Percentiles rank a stretch among this genome's conserved stretches.
Evolutionary conservation across 1,140 invertebrate genomes (phyloP).

Genomic region (Zaprionus gabonicus): DNA sequence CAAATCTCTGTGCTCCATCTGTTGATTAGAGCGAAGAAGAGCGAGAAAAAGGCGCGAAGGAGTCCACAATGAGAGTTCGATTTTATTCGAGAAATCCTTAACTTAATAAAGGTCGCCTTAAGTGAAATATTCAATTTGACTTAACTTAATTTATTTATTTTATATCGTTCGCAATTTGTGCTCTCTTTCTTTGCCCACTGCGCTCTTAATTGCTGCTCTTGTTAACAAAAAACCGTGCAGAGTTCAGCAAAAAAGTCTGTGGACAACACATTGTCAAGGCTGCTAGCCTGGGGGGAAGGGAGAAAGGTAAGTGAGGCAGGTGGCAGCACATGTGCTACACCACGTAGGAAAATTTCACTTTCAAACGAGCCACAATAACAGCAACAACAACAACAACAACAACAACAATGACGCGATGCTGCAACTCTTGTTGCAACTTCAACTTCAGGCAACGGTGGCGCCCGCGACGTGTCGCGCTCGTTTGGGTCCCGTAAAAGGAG

Average conservation of each 20-base stretch:
- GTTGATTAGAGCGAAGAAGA: conserved; percentile 38
- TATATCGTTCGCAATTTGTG: neutral
- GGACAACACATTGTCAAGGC: conserved; percentile 13
- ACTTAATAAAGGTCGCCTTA: too few relatives aligned
- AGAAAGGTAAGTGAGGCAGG: neutral
- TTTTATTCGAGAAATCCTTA: too few relatives aligned
- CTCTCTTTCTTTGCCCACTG: neutral
- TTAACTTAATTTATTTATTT: neutral
- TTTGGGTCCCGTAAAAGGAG: conserved; percentile 62
- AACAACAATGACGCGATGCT: too few relatives aligned
- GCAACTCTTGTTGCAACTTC: conserved; percentile 41
- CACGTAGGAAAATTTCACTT: conserved; percentile 68
- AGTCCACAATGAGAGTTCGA: neutral
- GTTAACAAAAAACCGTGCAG: neutral
- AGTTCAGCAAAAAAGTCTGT: neutral
- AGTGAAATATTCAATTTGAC: neutral
- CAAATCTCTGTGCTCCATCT: conserved; percentile 32
- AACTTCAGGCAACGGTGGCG: conserved; percentile 16
- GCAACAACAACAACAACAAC: neutral
- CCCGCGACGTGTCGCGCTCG: conserved; percentile 41
- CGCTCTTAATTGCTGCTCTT: neutral
- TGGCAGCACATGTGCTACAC: conserved; percentile 54
- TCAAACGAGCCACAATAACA: conserved; percentile 57
- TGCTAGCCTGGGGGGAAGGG: neutral
- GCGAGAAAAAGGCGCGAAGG: neutral